Evolutionary conservation across 2,797 vertebrate species (phyloP).

Genomic region (Lagorchestes hirsutus): DNA sequence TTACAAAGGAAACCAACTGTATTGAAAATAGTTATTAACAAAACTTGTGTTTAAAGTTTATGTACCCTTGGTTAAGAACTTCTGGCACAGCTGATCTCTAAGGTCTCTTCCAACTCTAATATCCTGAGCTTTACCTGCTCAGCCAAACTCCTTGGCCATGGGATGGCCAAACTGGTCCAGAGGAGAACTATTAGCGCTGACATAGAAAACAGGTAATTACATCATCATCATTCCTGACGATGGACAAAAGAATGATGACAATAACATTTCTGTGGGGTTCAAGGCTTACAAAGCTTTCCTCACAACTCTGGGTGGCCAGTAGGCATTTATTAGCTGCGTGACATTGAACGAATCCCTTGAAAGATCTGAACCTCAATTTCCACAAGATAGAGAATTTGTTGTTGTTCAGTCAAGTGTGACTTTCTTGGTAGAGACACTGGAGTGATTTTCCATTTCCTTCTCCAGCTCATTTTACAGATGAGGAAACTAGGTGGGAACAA

Average conservation of each 20-base stretch:
- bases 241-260: neutral
- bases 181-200: too few species aligned
- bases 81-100: too few species aligned
- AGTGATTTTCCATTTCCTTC: neutral
- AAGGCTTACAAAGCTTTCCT: neutral
- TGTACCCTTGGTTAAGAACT: too few species aligned
- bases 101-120: too few species aligned
- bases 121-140: too few species aligned
- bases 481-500: too few species aligned
- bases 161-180: too few species aligned
- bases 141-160: too few species aligned
- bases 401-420: neutral
- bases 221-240: neutral
- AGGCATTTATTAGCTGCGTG: neutral
- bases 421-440: neutral
- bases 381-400: neutral
- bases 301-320: neutral
- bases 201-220: too few species aligned
- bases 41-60: too few species aligned
- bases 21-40: too few species aligned
- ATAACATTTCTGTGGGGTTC: neutral
- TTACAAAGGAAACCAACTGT: too few species aligned
- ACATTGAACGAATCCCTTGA: neutral
- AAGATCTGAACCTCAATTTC: neutral
- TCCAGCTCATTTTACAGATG: neutral